Conservation (phyloP, 2,888 invertebrate genomes). For the Agonum fuliginosum region DNA sequence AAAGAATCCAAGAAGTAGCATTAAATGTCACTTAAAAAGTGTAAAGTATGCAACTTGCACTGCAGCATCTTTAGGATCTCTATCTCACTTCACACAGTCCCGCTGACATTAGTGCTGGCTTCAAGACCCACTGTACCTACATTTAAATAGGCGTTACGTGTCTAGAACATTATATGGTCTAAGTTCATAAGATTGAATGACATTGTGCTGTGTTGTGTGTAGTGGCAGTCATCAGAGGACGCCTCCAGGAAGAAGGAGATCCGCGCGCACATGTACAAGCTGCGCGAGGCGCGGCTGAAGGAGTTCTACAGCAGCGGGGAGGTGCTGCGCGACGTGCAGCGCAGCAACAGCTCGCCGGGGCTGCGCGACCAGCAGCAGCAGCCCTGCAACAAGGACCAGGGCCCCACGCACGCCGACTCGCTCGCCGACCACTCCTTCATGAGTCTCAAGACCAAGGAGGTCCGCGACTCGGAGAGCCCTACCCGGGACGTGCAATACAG, state of each 20-base stretch:
- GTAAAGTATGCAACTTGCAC: no score
- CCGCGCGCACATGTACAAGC: conserved; percentile 87
- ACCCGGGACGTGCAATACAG: conserved; percentile 75
- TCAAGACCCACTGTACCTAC: no score
- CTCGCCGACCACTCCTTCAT: conserved; percentile 86
- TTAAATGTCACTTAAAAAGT: no score
- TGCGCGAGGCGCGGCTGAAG: conserved; percentile 86
- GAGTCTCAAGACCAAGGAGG: conserved; percentile 86
- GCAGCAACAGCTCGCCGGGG: conserved; percentile 64
- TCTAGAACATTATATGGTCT: no score
- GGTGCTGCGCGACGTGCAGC: conserved; percentile 66
- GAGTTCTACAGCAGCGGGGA: conserved; percentile 81
- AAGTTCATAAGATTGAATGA: no score
- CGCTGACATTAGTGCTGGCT: no score
- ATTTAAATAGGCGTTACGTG: no score
- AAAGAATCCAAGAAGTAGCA: no score
- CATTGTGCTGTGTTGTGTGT: no score
- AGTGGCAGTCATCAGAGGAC: conserved; percentile 92
- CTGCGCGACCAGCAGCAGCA: conserved; percentile 62
- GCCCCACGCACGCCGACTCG: conserved; percentile 79
- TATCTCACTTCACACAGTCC: no score
- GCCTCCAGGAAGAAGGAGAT: conserved; percentile 91
- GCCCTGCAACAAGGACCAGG: conserved; percentile 62
- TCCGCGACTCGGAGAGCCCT: conserved; percentile 85
- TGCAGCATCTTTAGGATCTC: no score